Percentiles rank a stretch among this genome's conserved stretches.
These are phyloP conservation scores for Microlaimidae sp. DNA, from an alignment of 2,888 invertebrate species.

Conservation along the genomic window DNA sequence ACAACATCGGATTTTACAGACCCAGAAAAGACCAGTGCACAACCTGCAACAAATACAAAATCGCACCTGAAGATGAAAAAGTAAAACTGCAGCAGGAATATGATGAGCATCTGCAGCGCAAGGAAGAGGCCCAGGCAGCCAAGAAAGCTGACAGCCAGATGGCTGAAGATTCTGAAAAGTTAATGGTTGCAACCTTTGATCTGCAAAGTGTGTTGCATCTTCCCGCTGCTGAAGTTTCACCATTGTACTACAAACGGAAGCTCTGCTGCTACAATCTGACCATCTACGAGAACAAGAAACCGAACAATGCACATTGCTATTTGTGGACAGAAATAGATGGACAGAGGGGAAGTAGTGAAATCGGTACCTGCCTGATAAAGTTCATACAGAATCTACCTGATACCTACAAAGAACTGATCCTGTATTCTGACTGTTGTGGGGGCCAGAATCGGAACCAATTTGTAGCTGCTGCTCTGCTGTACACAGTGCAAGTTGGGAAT, in stretches of 20 bases:
- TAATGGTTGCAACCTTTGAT: slow-evolving; percentile 9
- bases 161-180: background rate
- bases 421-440: slow-evolving; percentile 8
- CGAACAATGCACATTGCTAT: slow-evolving; percentile 8
- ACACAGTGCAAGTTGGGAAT: background rate
- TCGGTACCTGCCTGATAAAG: background rate
- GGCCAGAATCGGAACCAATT: slow-evolving; percentile 9
- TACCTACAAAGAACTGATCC: background rate
- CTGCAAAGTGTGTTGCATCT: slow-evolving; percentile 6
- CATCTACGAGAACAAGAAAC: background rate
- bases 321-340: slow-evolving; percentile 10
- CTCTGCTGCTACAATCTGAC: slow-evolving; percentile 11
- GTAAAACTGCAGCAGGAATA: background rate
- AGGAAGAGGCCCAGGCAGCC: background rate
- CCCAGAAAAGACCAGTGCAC: slow-evolving; percentile 12
- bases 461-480: slow-evolving; percentile 6
- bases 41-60: slow-evolving; percentile 3
- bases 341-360: slow-evolving; percentile 4
- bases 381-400: slow-evolving; percentile 8
- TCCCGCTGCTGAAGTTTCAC: slow-evolving; percentile 9
- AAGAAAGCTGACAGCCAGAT: slow-evolving; percentile 3
- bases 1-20: slow-evolving; percentile 6
- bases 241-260: slow-evolving; percentile 12
- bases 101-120: background rate
- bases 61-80: background rate